Conservation (phyloP, 2,113 vertebrate genomes). For the Upupa epops region DNA sequence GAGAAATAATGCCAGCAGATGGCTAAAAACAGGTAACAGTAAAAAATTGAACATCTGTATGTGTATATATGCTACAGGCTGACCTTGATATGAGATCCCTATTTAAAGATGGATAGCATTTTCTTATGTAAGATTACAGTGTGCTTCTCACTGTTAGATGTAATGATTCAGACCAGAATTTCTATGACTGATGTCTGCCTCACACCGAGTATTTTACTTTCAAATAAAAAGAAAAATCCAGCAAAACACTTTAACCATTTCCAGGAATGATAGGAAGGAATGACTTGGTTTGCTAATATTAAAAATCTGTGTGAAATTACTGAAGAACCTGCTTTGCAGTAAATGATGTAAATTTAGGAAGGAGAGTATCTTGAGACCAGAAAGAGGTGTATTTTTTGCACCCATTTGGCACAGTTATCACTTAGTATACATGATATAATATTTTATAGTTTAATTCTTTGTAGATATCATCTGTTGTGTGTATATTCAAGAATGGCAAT, state of each 20-base stretch:
- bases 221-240: slow-evolving; percentile 20
- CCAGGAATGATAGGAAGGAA: slow-evolving; percentile 24
- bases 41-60: background rate
- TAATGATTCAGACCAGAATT: slow-evolving; percentile 14
- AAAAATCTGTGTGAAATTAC: slow-evolving; percentile 16
- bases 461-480: slow-evolving; percentile 6
- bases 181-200: slow-evolving; percentile 43
- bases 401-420: background rate
- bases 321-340: background rate
- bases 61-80: background rate
- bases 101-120: slow-evolving; percentile 21
- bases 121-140: background rate
- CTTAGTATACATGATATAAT: background rate
- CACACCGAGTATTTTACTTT: slow-evolving; percentile 4
- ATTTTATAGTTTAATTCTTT: slow-evolving; percentile 3
- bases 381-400: background rate
- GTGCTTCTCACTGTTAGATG: slow-evolving; percentile 31
- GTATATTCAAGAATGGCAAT: background rate
- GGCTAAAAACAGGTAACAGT: background rate
- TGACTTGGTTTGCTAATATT: slow-evolving; percentile 20
- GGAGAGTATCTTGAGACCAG: background rate
- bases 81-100: background rate
- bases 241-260: slow-evolving; percentile 43
- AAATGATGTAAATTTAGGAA: background rate
- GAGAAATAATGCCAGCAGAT: background rate